Percentiles rank a stretch among this genome's conserved stretches.
Evolutionary conservation across 2,113 vertebrate genomes (phyloP).

Genomic region (Gallinago paraguaiae): DNA sequence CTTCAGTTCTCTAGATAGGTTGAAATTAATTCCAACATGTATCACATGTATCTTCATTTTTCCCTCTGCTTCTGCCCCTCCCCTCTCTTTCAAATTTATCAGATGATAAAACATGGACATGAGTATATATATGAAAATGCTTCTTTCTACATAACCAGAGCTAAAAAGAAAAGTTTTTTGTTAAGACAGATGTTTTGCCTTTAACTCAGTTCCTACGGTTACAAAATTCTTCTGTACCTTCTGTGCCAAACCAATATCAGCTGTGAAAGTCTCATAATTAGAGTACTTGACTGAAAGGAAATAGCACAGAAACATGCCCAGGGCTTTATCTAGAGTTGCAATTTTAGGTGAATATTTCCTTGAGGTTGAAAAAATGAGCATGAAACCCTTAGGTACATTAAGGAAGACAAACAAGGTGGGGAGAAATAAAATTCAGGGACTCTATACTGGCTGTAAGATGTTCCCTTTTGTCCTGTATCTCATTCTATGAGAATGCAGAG

Average conservation of each 20-base stretch:
- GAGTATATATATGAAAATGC: not conserved
- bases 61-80: not conserved
- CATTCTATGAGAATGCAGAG: not conserved
- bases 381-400: not conserved
- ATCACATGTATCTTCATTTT: not conserved
- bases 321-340: not conserved
- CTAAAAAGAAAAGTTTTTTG: not conserved
- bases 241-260: not conserved
- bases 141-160: not conserved
- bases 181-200: slow-evolving; percentile 31
- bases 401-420: not conserved
- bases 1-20: not conserved
- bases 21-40: not conserved
- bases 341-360: not conserved
- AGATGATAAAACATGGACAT: not conserved
- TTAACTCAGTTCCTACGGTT: slow-evolving; percentile 2
- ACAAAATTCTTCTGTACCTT: slow-evolving; percentile 7
- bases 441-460: not conserved
- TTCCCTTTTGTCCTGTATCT: not conserved
- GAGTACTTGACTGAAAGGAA: not conserved
- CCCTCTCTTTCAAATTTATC: not conserved
- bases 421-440: not conserved
- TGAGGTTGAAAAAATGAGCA: not conserved
- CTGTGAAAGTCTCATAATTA: slow-evolving; percentile 19
- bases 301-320: not conserved